A percentile compares a stretch with the other conserved stretches of the same genome.
phyloP scores from a whole-genome alignment of 2,888 invertebrate species.

The Rhamphomyia laevipes region DNA sequence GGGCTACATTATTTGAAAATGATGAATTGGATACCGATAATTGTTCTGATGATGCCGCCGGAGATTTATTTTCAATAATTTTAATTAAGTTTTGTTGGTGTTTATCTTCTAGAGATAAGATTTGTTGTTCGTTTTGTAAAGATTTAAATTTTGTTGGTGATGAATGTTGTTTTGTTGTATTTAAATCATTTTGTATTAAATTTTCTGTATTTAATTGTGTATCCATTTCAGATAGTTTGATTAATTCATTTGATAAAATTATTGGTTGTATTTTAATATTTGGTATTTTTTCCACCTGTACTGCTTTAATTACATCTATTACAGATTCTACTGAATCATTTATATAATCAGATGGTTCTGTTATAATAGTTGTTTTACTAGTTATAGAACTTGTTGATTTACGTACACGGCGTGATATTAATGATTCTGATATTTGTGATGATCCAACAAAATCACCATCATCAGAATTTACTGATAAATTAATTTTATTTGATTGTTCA shows the following conservation, averaged over 20 bases:
- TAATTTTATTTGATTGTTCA: too few species aligned
- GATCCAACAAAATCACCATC: slow-evolving; percentile 9
- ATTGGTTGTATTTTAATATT: background rate
- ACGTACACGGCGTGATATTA: background rate
- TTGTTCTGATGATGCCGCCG: too few species aligned
- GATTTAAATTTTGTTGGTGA: too few species aligned
- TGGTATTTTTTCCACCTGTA: background rate
- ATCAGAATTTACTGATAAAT: background rate
- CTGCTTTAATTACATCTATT: background rate
- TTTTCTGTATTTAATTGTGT: slow-evolving; percentile 5
- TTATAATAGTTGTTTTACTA: background rate
- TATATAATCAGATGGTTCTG: background rate
- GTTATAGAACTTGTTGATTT: background rate
- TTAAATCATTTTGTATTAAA: background rate
- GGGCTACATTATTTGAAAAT: background rate
- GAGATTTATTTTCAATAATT: too few species aligned
- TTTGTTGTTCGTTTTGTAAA: too few species aligned
- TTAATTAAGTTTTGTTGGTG: too few species aligned
- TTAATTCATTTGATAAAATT: background rate
- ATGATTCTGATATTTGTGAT: slow-evolving; percentile 11
- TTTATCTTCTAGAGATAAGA: too few species aligned
- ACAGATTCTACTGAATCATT: background rate
- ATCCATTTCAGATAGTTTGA: background rate
- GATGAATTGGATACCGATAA: background rate
- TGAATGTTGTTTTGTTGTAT: too few species aligned